Evolutionary conservation across 2,113 vertebrate genomes (phyloP).

Genomic region (Neopipo cinnamomea): DNA sequence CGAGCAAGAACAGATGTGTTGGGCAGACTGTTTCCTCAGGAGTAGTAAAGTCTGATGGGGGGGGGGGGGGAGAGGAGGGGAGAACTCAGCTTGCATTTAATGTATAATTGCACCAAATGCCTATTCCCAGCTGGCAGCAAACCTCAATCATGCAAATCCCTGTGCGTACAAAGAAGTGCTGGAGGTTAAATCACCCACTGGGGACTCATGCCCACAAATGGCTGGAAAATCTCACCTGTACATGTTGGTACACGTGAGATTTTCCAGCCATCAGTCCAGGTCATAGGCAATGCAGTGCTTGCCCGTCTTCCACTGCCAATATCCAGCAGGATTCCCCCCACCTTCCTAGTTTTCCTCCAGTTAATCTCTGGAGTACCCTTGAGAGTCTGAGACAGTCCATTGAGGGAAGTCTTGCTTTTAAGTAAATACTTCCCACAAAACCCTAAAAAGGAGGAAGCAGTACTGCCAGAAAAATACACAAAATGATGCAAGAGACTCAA

Average conservation of each 20-base stretch:
- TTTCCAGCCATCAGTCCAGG: not conserved
- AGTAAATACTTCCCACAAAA: not conserved
- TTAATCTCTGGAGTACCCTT: not conserved
- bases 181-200: not conserved
- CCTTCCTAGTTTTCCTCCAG: rapidly evolving
- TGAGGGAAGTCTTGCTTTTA: not conserved
- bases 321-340: rapidly evolving
- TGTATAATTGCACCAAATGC: not conserved
- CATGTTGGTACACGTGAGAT: not conserved
- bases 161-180: not conserved
- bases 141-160: not conserved
- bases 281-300: rapidly evolving
- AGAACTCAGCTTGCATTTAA: not conserved
- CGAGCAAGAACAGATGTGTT: not conserved
- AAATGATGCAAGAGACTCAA: not conserved
- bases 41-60: not conserved
- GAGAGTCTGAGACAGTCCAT: not conserved
- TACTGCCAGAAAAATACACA: not conserved
- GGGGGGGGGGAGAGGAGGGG: not conserved
- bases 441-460: not conserved
- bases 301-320: not conserved
- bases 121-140: not conserved
- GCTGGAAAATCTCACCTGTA: too few relatives aligned
- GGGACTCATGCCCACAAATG: rapidly evolving
- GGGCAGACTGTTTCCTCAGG: not conserved